Evolutionary conservation across 2,113 vertebrate genomes (phyloP), one percentile per base, ranked within the genome.

Genomic region (Geococcyx californianus): DNA sequence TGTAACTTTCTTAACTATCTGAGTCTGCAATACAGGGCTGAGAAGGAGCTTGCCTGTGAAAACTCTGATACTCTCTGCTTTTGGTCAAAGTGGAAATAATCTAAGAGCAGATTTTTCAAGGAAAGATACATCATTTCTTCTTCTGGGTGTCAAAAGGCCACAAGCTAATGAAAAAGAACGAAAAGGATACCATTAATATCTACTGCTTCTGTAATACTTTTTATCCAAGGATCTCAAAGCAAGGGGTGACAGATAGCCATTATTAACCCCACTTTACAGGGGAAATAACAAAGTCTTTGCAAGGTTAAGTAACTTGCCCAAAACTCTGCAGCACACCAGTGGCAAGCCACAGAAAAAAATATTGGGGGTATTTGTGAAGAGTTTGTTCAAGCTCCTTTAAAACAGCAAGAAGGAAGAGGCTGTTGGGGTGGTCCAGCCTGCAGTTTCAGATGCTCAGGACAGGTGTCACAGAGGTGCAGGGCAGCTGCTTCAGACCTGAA

Each of bases 241-340:
- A 52, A 79, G 51, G 68, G 87, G 54, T 89, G 81, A 95, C 12
- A 1, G 87, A 89, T 82, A 72, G 74, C 89, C 84, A 95, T 75
- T 73, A 93, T 94, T 95, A 97, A 94, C 87, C 95, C 86, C 94
- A 79, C 91, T 92, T 95, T 91, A 58, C 74, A 85, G 62, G 51
- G 44, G 84, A 96, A 92, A 89, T 89, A 84, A 78, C 76, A 75
- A 80, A 92, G 66, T 54, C 74, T 87, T 42, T 36, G 66, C n/a
- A 84, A 88, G 92, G 88, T 92, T 94, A 96, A 95, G 62, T 93
- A 89, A 94, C 87, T 95, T 89, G 87, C 62, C 70, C 84, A 76
- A 85, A 83, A 36, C 77, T 36, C 16, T 3, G 3, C 47, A 70
- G 64, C 29, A 44, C 55, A 67, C 52, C 56, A 51, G 64, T 83